A percentile compares a stretch with the other conserved stretches of the same genome.
These are phyloP conservation scores for Gambusia yucatana DNA, from an alignment of 2,797 vertebrate genomes.

Conservation along the genomic window DNA sequence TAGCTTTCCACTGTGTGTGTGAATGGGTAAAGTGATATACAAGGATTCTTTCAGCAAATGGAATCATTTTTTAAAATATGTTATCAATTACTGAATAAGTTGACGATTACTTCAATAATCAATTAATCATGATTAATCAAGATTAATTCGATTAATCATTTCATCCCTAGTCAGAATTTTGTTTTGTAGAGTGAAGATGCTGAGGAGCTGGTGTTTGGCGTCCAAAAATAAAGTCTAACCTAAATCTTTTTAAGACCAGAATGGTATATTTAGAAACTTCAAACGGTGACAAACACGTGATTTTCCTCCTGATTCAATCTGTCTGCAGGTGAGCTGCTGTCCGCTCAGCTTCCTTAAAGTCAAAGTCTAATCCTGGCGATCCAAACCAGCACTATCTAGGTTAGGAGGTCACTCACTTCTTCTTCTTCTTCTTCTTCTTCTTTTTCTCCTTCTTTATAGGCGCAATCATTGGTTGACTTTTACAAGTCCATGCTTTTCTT, in stretches of 20 bases:
- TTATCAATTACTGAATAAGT: no score
- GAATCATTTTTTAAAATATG: no score
- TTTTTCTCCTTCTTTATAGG: conserved; percentile 14
- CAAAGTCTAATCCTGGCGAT: conserved; percentile 66
- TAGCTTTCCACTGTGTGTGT: not conserved
- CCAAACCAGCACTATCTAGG: conserved; percentile 61
- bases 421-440: not conserved
- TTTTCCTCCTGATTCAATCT: conserved; percentile 26
- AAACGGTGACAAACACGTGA: conserved; percentile 19
- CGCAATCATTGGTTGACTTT: conserved; percentile 11
- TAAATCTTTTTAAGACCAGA: not conserved
- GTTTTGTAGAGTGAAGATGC: not conserved
- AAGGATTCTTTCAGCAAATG: no score
- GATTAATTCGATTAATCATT: no score
- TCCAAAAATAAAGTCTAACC: not conserved
- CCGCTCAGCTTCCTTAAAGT: conserved; percentile 49
- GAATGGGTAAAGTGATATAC: not conserved
- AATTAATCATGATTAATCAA: no score
- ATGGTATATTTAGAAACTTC: conserved; percentile 13
- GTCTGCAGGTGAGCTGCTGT: conserved; percentile 58
- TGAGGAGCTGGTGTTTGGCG: not conserved
- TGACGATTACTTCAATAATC: no score
- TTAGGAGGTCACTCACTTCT: conserved; percentile 69
- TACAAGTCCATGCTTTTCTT: not conserved
- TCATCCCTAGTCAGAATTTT: no score